Evolutionary conservation across 2,797 vertebrate species (phyloP), one percentile per base, ranked within the genome.

Genomic region (Steatocranus sp.): DNA sequence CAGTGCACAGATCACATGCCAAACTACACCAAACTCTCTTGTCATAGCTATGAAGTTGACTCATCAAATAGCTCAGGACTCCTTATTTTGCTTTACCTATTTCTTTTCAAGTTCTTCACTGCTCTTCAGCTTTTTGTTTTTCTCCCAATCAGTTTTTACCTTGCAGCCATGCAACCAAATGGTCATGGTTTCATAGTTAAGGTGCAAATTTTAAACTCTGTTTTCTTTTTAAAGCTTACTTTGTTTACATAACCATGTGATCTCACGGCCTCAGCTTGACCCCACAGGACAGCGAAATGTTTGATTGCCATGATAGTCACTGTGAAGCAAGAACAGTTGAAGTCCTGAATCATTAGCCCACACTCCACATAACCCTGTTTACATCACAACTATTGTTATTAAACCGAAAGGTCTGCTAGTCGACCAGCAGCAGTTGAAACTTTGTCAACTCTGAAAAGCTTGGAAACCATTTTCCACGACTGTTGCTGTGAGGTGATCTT

Each of bases 1-100:
- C 78, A 75, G 86, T 54, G 49, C 88, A 84, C n/a, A 74, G 84
- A 86, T 91, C 86, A 91, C 89, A 93, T 91, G 88, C 88, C 83
- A 79, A 80, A 87, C 68, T 32, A 75, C 88, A 89, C 56, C 63
- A 83, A 86, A 86, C 78, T 48, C 79, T 56, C 84, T 51, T 76
- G 86, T 88, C 90, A 88, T 50, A 63, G 81, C 79, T 82, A 6
- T 32, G 46, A 86, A 76, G 74, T 87, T 87, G 83, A 93, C 87
- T 91, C 89, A 86, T 93, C 86, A 92, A 88, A 91, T 56, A 86
- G 10, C 75, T 53, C n/a, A 32, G 17, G 61, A 75, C 30, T 18
- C 81, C 75, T 50, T 83, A 84, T 34, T 82, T 78, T 86, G 76
- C 79, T 74, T 27, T 48, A 78, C 27, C 66, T 61, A 58, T 83